These are phyloP conservation scores for Temnothorax rugatulus DNA, from an alignment of 2,888 invertebrate species.

Conservation along the genomic window DNA sequence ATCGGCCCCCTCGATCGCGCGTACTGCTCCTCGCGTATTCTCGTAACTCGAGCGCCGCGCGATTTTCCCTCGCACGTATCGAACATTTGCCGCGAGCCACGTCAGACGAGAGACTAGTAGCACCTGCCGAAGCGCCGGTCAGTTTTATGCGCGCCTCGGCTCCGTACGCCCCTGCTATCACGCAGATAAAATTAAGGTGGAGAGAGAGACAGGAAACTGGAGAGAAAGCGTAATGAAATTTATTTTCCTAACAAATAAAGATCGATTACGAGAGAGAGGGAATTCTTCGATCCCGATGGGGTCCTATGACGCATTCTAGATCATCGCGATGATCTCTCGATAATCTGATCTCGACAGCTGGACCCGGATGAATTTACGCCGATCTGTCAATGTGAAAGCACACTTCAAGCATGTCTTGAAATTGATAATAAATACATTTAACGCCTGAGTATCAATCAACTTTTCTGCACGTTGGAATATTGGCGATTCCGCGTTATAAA, in stretches of 20 bases:
- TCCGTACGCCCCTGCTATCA: constrained; percentile 72
- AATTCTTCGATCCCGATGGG: background rate
- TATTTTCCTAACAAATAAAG: constrained; percentile 25
- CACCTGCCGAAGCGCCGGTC: constrained; percentile 79
- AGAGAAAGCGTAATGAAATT: constrained; percentile 17
- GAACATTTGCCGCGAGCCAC: constrained; percentile 69
- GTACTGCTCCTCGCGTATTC: constrained; percentile 29
- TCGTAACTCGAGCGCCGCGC: constrained; percentile 45
- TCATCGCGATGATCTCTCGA: background rate
- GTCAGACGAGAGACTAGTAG: constrained; percentile 78
- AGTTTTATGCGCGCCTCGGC: constrained; percentile 79
- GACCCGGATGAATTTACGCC: background rate
- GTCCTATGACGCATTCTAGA: background rate
- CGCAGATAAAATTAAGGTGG: constrained; percentile 74
- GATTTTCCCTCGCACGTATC: constrained; percentile 44
- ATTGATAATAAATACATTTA: background rate
- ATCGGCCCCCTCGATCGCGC: constrained; percentile 20
- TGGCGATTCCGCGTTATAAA: background rate
- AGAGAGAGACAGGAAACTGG: constrained; percentile 43
- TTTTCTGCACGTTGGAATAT: background rate
- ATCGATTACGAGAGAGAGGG: background rate
- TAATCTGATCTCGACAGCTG: background rate
- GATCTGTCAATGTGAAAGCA: background rate
- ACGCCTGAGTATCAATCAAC: background rate
- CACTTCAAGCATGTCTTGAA: background rate